Conservation (phyloP, 2,888 invertebrate genomes). For the Eubasilissa splendida region DNA sequence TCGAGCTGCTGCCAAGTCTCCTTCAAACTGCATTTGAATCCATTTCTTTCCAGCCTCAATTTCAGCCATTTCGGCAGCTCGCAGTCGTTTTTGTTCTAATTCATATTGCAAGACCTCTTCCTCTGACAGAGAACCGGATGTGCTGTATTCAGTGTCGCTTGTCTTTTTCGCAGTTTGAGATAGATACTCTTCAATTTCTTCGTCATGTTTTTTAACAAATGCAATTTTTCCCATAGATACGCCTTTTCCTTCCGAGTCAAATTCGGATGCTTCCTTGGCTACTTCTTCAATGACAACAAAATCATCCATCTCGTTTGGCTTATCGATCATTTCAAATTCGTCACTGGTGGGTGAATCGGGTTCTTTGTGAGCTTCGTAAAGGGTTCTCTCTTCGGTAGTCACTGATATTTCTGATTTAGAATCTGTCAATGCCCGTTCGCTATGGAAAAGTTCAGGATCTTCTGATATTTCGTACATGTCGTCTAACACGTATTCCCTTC, state of each 20-base stretch:
- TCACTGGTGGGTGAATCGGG: constrained; percentile 86
- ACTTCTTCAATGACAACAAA: constrained; percentile 92
- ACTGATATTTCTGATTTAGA: constrained; percentile 75
- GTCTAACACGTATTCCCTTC: constrained; percentile 76
- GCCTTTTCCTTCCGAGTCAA: constrained; percentile 87
- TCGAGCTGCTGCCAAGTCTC: constrained; percentile 76
- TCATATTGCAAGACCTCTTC: constrained; percentile 79
- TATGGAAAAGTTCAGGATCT: constrained; percentile 71
- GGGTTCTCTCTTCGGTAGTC: constrained; percentile 74
- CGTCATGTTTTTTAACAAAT: constrained; percentile 76
- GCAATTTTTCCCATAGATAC: constrained; percentile 76
- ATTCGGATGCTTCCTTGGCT: constrained; percentile 88
- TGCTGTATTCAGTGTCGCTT: constrained; percentile 72
- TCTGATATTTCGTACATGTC: constrained; percentile 75
- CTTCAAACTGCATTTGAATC: constrained; percentile 92
- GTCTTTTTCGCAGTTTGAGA: constrained; percentile 80
- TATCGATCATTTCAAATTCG: constrained; percentile 90
- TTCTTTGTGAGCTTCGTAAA: constrained; percentile 72
- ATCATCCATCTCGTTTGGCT: constrained; percentile 89
- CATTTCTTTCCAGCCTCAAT: constrained; percentile 86
- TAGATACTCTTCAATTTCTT: constrained; percentile 80
- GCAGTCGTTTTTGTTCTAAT: constrained; percentile 75
- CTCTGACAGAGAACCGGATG: constrained; percentile 74
- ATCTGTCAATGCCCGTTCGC: constrained; percentile 61
- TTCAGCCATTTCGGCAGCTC: constrained; percentile 71